These are phyloP conservation scores for Pangasius macronema DNA, from an alignment of 2,797 vertebrate genomes.

Conservation along the genomic window DNA sequence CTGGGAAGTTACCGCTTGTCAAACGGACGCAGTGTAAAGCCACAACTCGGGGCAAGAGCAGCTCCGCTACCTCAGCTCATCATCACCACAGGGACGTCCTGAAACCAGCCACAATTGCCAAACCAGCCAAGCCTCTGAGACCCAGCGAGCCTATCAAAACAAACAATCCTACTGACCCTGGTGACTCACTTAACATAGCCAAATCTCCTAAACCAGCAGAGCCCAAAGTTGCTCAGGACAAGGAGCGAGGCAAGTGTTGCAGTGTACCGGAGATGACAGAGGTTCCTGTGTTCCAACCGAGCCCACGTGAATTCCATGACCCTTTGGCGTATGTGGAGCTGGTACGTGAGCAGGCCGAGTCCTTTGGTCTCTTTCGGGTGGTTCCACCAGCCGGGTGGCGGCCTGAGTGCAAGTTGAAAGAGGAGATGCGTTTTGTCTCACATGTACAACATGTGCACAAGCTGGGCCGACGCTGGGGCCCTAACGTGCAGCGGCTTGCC, in stretches of 20 bases:
- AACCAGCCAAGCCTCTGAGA: conserved; percentile 72
- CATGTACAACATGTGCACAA: conserved; percentile 99
- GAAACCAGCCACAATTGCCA: conserved; percentile 76
- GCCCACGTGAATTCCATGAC: conserved; percentile 92
- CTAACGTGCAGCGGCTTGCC: conserved; percentile 96
- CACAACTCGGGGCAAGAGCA: conserved; percentile 84
- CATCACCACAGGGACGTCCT: conserved; percentile 33
- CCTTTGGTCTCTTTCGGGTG: conserved; percentile 91
- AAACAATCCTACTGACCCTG: conserved; percentile 79
- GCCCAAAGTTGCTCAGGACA: conserved; percentile 74
- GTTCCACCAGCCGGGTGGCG: conserved; percentile 93
- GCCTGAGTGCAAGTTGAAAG: conserved; percentile 98
- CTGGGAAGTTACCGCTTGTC: conserved; percentile 87
- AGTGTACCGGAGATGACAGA: conserved; percentile 76
- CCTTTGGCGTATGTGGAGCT: conserved; percentile 93
- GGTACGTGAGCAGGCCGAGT: conserved; percentile 87
- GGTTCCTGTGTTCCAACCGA: conserved; percentile 87
- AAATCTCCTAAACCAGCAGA: conserved; percentile 70
- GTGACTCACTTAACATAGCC: conserved; percentile 59
- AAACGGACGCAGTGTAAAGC: conserved; percentile 92
- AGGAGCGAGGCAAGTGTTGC: conserved; percentile 73
- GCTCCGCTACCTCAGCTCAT: conserved; percentile 88
- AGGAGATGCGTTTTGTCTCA: conserved; percentile 99
- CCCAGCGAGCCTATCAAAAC: conserved; percentile 50
- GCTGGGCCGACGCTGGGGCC: conserved; percentile 97